phyloP scores from a whole-genome alignment of 2,797 vertebrate species.

The Limosa lapponica region DNA sequence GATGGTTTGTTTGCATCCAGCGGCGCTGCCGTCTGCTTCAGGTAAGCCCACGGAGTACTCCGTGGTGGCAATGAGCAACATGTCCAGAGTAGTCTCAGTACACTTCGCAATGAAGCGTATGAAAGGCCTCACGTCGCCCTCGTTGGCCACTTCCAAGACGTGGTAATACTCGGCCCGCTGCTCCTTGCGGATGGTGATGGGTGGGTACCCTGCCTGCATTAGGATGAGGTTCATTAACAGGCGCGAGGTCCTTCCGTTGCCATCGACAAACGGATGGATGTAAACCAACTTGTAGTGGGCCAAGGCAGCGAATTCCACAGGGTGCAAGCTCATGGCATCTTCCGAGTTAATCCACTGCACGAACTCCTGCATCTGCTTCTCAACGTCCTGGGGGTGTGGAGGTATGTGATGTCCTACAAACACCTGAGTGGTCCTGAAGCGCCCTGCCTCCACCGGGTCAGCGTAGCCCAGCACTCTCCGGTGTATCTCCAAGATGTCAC shows the following conservation, averaged over 20 bases:
- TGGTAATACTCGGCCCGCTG: slow-evolving; percentile 93
- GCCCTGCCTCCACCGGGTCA: slow-evolving; percentile 92
- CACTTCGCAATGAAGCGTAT: slow-evolving; percentile 97
- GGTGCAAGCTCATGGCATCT: slow-evolving; percentile 90
- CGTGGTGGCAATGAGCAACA: slow-evolving; percentile 90
- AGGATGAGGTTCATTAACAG: slow-evolving; percentile 96
- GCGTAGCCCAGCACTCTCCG: slow-evolving; percentile 91
- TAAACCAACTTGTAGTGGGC: slow-evolving; percentile 98
- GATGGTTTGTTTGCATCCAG: slow-evolving; percentile 87
- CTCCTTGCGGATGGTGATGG: slow-evolving; percentile 95
- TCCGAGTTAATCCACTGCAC: slow-evolving; percentile 96
- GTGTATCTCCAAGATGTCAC: slow-evolving; percentile 92
- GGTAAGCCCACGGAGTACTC: slow-evolving; percentile 92
- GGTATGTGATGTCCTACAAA: slow-evolving; percentile 97
- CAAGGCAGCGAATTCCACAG: slow-evolving; percentile 92
- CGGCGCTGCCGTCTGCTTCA: slow-evolving; percentile 78
- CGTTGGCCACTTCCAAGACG: slow-evolving; percentile 91
- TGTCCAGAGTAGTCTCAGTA: slow-evolving; percentile 93
- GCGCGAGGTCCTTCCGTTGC: slow-evolving; percentile 93
- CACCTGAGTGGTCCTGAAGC: slow-evolving; percentile 90
- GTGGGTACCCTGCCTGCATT: slow-evolving; percentile 95
- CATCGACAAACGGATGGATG: slow-evolving; percentile 94
- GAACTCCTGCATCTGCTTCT: slow-evolving; percentile 92
- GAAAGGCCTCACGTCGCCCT: slow-evolving; percentile 94
- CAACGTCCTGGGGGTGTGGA: slow-evolving; percentile 89